Evolutionary conservation across 2,888 invertebrate species (phyloP), one percentile per base, ranked within the genome.

Genomic region (Andrena marginata): DNA sequence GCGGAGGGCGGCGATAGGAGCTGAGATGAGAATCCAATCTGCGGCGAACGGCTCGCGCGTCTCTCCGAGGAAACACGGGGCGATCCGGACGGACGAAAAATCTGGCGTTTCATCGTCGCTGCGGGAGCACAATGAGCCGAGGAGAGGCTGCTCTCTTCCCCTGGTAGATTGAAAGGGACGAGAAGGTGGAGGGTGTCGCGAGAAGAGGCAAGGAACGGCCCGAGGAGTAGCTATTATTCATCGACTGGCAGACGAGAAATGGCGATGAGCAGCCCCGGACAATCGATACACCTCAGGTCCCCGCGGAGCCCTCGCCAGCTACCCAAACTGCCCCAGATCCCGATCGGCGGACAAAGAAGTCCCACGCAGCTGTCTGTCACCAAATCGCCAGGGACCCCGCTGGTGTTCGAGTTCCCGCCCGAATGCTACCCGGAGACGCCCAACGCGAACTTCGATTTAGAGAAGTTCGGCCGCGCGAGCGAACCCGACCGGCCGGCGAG

Each of bases 181-280:
- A 5, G 16, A 16, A n/a, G 20, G 31, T n/a, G 33, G 29, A 29
- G 48, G n/a, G n/a, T n/a, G 20, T 4, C 10, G n/a, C 62, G 35
- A 62, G 64, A 65, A n/a, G 48, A 26, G 31, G 20, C 33, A 0
- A 35, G 49, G 10, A 29, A n/a, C 7, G 10, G 8, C n/a, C 13
- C 23, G 35, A 31, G 10, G 6, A 63, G 13, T 13, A 31, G 48
- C 5, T 35, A 26, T 69, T 23, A 31, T 62, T 63, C 74, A 13
- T 42, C 42, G 20, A 62, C n/a, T 23, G 33, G 10, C 33, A 54
- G 67, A 13, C 29, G 20, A 31, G 91, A 88, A 82, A 96, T 96
- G 96, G 95, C 95, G 86, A 95, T 95, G 87, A 96, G 95, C 92
- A 95, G 95, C 88, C 95, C 95, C 4, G 95, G 95, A 88, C 94